Evolutionary conservation across 1,140 invertebrate genomes (phyloP).

Genomic region (Drosophila triauraria): DNA sequence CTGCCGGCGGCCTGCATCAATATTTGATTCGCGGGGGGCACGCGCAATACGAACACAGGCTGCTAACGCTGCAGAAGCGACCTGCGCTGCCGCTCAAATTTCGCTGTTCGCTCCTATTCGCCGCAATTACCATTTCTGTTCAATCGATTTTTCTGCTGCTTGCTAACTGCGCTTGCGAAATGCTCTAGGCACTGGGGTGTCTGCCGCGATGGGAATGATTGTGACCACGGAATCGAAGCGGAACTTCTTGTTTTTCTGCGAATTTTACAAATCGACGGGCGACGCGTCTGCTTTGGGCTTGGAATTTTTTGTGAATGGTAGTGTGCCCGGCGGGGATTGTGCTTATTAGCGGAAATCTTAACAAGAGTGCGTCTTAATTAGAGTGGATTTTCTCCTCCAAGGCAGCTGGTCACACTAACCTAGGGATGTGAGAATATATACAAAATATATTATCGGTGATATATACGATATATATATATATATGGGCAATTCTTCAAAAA

Average conservation of each 20-base stretch:
- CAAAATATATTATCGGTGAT: no score
- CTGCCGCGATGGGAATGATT: constrained; percentile 70
- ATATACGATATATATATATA: no score
- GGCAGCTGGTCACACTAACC: no score
- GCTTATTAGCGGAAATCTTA: no score
- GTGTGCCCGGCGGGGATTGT: no score
- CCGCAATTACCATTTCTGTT: constrained; percentile 73
- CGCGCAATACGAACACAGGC: constrained; percentile 56
- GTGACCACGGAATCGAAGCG: constrained; percentile 42
- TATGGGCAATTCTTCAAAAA: no score
- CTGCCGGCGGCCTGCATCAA: constrained; percentile 36
- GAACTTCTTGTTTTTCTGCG: constrained; percentile 11
- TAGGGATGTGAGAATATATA: no score
- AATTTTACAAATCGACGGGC: constrained; percentile 19
- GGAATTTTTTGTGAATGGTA: constrained; percentile 48
- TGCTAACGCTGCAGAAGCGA: constrained; percentile 28
- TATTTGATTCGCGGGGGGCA: constrained; percentile 59
- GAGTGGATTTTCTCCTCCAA: no score
- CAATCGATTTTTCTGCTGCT: constrained; percentile 71
- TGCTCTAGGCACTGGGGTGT: constrained; percentile 53
- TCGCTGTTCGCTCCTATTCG: constrained; percentile 18
- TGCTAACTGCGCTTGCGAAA: constrained; percentile 45
- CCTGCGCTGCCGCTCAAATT: constrained; percentile 49
- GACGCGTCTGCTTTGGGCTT: constrained; percentile 60
- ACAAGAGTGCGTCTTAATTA: no score